Evolutionary conservation across 2,113 vertebrate genomes (phyloP).

Genomic region (Mustela nigripes): DNA sequence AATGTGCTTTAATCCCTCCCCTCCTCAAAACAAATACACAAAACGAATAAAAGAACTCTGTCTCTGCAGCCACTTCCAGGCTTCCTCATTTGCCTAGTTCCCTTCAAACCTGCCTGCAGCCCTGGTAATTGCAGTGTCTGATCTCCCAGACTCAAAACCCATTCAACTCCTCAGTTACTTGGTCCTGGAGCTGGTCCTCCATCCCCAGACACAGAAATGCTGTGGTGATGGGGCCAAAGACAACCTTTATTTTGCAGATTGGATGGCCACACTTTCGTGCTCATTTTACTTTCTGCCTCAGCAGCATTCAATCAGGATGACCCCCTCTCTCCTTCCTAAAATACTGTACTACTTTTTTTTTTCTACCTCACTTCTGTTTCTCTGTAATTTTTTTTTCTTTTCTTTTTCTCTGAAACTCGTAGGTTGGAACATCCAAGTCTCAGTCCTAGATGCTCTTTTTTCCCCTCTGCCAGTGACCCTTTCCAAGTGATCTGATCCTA

Average conservation of each 20-base stretch:
- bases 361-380: not conserved
- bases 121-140: not conserved
- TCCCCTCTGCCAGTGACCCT: not conserved
- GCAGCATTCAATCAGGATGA: not conserved
- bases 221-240: not conserved
- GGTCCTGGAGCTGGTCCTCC: not conserved
- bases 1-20: not conserved
- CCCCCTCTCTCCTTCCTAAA: not conserved
- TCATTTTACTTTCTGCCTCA: not conserved
- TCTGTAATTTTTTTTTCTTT: not conserved
- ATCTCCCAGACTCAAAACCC: not conserved
- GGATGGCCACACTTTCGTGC: not conserved
- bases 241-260: not conserved
- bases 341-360: not conserved
- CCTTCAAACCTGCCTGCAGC: not conserved
- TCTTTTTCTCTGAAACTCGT: not conserved
- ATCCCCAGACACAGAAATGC: not conserved
- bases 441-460: not conserved
- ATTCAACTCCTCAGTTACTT: not conserved
- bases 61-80: not conserved
- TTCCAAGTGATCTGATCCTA: slow-evolving; percentile 19
- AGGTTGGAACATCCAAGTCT: not conserved
- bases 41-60: not conserved
- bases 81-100: not conserved
- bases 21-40: not conserved